A percentile compares a stretch with the other conserved stretches of the same genome.
Evolutionary conservation across 2,113 vertebrate species (phyloP).

Genomic region (Zosterops pallidus): DNA sequence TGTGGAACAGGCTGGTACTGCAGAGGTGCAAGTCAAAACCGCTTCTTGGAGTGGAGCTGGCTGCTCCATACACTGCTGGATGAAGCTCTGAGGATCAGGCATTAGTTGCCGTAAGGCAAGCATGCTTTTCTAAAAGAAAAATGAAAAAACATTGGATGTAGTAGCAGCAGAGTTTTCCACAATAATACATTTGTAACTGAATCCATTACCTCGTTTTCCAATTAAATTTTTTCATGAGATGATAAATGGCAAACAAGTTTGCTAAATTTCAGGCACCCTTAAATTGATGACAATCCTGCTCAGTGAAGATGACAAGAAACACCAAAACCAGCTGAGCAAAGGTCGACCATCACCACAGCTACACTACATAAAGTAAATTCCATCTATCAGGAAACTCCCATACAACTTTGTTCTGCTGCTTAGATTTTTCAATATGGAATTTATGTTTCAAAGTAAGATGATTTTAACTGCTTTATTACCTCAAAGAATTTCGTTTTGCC

Average conservation of each 20-base stretch:
- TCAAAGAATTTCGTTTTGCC: neutral
- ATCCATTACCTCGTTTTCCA: neutral
- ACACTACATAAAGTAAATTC: neutral
- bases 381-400: neutral
- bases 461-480: neutral
- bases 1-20: neutral
- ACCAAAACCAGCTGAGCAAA: neutral
- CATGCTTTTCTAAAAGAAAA: conserved; percentile 85
- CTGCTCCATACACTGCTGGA: conserved; percentile 84
- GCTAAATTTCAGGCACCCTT: neutral
- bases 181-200: neutral
- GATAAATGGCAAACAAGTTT: neutral
- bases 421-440: neutral
- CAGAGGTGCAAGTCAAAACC: neutral
- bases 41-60: conserved; percentile 45
- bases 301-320: neutral
- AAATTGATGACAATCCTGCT: neutral
- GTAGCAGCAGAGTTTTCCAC: neutral
- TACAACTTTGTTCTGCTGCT: neutral
- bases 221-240: neutral
- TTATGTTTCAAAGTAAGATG: neutral
- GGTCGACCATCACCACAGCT: neutral
- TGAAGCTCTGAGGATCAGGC: conserved; percentile 86
- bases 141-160: neutral
- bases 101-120: conserved; percentile 86